Conservation (phyloP, 2,888 invertebrate genomes). For the Anodontia alba region DNA sequence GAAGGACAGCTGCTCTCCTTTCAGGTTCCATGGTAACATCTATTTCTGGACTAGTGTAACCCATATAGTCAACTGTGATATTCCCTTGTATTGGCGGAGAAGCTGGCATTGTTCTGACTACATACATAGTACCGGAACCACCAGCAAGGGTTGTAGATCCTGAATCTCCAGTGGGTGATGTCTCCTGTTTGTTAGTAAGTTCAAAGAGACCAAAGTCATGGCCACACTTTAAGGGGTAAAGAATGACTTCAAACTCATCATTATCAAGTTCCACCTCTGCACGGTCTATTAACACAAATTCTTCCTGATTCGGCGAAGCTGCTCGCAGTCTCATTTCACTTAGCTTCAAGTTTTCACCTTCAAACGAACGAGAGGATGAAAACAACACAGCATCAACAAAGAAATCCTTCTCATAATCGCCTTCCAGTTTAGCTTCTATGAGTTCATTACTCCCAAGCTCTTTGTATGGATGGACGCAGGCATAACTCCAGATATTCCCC, state of each 20-base stretch:
- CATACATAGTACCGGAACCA: background rate
- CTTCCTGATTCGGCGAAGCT: conserved; percentile 28
- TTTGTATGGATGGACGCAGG: background rate
- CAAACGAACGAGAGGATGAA: no score
- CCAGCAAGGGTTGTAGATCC: no score
- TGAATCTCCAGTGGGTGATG: no score
- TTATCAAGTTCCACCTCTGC: conserved; percentile 15
- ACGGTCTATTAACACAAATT: conserved; percentile 8
- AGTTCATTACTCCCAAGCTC: background rate
- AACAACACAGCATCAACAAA: background rate
- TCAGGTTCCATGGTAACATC: background rate
- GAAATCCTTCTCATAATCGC: background rate
- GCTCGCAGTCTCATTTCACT: conserved; percentile 18
- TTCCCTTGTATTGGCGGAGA: background rate
- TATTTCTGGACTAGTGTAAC: background rate
- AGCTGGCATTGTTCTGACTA: background rate
- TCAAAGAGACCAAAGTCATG: conserved; percentile 27
- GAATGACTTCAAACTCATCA: conserved; percentile 1
- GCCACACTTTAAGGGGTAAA: conserved; percentile 33
- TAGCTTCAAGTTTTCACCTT: conserved; percentile 8
- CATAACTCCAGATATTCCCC: background rate
- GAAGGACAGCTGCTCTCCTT: conserved; percentile 3
- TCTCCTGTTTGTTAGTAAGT: conserved; percentile 22
- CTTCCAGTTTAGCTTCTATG: background rate
- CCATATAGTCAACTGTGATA: background rate